Evolutionary conservation across 2,888 invertebrate species (phyloP), one percentile per base, ranked within the genome.

Genomic region (Pomacea canaliculata): DNA sequence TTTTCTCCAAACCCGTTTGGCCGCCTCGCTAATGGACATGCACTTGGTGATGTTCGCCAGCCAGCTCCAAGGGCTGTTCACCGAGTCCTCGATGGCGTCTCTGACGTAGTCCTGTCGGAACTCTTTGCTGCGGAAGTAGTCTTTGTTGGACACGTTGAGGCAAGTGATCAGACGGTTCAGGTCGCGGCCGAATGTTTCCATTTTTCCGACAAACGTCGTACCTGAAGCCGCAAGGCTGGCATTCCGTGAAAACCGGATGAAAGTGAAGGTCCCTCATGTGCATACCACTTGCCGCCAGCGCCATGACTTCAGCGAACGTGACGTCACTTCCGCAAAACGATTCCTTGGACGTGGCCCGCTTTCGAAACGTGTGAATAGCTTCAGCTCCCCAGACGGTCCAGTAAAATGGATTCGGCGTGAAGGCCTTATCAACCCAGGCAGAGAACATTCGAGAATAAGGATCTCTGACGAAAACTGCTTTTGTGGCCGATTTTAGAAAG

Each of bases 361-460:
- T 48, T 56, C 73, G 18, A 49, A 62, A 37, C 5, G 12, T 18
- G 10, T 7, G 23, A 4, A 71, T 37, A 18, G 77, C 73, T 46
- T 27, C 27, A 12, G 16, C 23, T 4, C 80, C 80, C 80, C 80
- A 80, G 9, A 68, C 59, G 1, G 56, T 67, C 83, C 83, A 83
- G 73, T 79, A 81, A 48, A 78, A 76, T 5, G 81, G 80, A 59
- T 83, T 83, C 10, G 83, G 83, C 0, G 81, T 78, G 46, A 78
- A 71, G 7, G 79, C 66, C 51, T 81, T 83, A 63, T 83, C 83
- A 56, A 83, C 77, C 63, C 77, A 81, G 0, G 81, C 79, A 13
- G 83, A 83, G 37, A 80, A 77, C 48, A 83, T 77, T 27, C 83
- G 59, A n/a, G 79, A 72, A 67, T 79, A 83, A 1, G 83, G 83